Base-by-base conservation (phyloP, 2,797 vertebrate species). In the Lutjanus argentimaculatus region DNA sequence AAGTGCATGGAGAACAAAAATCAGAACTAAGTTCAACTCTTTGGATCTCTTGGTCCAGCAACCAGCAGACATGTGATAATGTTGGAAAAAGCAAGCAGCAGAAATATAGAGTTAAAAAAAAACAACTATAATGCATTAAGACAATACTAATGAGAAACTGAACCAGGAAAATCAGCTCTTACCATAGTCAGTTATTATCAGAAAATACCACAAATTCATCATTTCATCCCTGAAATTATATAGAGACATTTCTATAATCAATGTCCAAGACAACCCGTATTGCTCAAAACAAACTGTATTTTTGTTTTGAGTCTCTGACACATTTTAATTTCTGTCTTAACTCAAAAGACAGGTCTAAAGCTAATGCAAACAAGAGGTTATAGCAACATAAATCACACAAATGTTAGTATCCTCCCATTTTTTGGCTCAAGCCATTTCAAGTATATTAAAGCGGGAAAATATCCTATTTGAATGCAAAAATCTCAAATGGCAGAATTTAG, bases 381-480 rank as follows among this genome's bases (percentile, higher is more conserved):
- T 48, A 72, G 51, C 4, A 65, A 52, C 52, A 73, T 56, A 65
- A 72, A 51, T 43, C 42, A 63, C n/a, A 40, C 46, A 21, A 59
- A 45, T 9, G 15, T 36, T n/a, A 40, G 55, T 48, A 48, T 70
- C 65, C 56, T 25, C 52, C 36, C 12, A 46, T 72, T 48, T 63
- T 19, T 64, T 64, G 49, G 21, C 43, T 74, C 15, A 46, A 72
- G 59, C 17, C 22, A 72, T 15, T 85, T 89, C 81, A 86, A 89
- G 86, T 88, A 75, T 43, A 59, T 61, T 53, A 81, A 68, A 83
- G 77, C 55, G 82, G 75, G 79, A 87, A 84, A 49, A 68, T 57
- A 72, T 82, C 85, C 79, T 84, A 75, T 65, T 80, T 65, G 6
- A 80, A 75, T 63, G 49, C 62, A 83, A 67, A 67, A 63, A 61